These are phyloP conservation scores for Luffia ferchaultella DNA, from an alignment of 2,888 invertebrate species.

Conservation along the genomic window DNA sequence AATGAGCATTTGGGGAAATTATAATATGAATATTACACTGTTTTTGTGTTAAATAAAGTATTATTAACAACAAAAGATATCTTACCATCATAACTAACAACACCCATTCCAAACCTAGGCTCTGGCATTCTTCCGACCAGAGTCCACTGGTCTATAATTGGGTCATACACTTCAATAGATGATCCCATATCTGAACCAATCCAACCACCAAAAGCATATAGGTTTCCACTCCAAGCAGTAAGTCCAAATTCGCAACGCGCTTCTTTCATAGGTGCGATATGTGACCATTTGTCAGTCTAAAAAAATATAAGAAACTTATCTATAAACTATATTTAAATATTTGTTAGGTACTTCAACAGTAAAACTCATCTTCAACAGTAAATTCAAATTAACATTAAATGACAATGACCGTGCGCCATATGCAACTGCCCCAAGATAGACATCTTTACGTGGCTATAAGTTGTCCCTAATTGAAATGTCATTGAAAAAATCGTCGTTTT, in stretches of 20 bases:
- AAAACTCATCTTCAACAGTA: no score
- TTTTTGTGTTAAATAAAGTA: not conserved
- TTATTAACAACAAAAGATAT: not conserved
- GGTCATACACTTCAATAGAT: slow-evolving; percentile 88
- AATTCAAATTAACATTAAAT: no score
- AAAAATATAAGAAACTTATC: slow-evolving; percentile 19
- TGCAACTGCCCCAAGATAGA: no score
- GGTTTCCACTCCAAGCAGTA: slow-evolving; percentile 80
- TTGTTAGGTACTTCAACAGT: no score
- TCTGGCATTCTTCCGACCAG: slow-evolving; percentile 81
- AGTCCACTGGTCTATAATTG: slow-evolving; percentile 79
- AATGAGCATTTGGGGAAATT: no score
- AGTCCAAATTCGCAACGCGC: slow-evolving; percentile 91
- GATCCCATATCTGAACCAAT: slow-evolving; percentile 91
- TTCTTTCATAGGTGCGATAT: slow-evolving; percentile 78
- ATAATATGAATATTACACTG: no score
- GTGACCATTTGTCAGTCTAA: slow-evolving; percentile 65
- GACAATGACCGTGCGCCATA: no score
- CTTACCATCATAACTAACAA: slow-evolving; percentile 81
- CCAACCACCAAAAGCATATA: slow-evolving; percentile 94
- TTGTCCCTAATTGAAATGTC: no score
- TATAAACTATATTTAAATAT: not conserved
- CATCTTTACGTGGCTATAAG: no score
- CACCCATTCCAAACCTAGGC: slow-evolving; percentile 91
- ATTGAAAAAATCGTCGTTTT: no score